phyloP scores from a whole-genome alignment of 2,113 vertebrate genomes.

The Podarcis muralis region DNA sequence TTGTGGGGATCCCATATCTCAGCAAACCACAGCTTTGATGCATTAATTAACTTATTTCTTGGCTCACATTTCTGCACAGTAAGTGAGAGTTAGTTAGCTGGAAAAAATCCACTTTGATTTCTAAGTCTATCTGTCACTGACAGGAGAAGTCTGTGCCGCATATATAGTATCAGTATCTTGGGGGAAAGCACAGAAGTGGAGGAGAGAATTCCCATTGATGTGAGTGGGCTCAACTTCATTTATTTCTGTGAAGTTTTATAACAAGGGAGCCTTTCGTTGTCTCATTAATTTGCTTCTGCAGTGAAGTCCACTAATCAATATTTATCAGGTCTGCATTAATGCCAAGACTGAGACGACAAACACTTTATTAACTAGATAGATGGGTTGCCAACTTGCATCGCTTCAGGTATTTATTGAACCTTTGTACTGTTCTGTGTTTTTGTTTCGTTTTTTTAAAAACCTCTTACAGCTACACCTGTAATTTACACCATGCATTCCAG shows the following conservation, averaged over 20 bases:
- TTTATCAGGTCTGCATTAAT: conserved; percentile 18
- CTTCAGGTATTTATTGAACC: neutral
- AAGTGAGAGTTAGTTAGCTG: conserved; percentile 28
- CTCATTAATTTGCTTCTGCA: conserved; percentile 36
- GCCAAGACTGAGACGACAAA: neutral
- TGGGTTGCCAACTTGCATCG: neutral
- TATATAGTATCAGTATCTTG: conserved; percentile 22
- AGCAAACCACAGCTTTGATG: conserved; percentile 27
- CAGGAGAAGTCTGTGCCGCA: conserved; percentile 37
- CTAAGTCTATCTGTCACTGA: conserved; percentile 49
- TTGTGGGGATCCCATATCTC: conserved; percentile 14
- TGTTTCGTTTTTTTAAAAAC: neutral
- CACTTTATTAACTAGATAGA: neutral
- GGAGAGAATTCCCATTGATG: conserved; percentile 1
- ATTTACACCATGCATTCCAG: neutral
- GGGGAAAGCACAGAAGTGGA: neutral
- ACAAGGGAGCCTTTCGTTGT: neutral
- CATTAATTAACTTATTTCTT: conserved; percentile 44
- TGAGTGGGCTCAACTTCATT: neutral
- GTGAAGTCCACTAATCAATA: conserved; percentile 14
- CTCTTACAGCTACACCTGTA: neutral
- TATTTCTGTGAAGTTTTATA: conserved; percentile 12
- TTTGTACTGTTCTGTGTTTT: neutral
- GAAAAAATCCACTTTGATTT: conserved; percentile 49
- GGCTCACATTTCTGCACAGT: conserved; percentile 57